phyloP scores from a whole-genome alignment of 2,888 invertebrate species.

The Tenthredo distinguenda region DNA sequence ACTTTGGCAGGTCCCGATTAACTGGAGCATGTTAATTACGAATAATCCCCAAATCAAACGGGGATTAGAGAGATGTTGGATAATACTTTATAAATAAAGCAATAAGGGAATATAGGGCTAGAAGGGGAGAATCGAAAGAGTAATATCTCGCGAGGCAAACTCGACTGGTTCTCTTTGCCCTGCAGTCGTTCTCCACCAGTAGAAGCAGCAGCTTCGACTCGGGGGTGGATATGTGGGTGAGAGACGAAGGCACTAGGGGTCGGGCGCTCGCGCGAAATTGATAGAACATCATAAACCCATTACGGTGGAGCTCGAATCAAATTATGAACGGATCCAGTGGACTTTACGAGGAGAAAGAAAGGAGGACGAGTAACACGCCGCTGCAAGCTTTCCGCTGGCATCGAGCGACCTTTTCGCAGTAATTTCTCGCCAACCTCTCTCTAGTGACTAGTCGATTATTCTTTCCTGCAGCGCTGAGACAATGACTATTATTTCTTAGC shows the following conservation, averaged over 20 bases:
- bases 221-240: constrained; percentile 43
- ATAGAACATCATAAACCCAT: constrained; percentile 69
- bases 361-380: constrained; percentile 50
- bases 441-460: constrained; percentile 51
- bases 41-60: constrained; percentile 26
- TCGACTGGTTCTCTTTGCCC: constrained; percentile 40
- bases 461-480: constrained; percentile 27
- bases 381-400: constrained; percentile 49
- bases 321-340: constrained; percentile 65
- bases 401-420: constrained; percentile 51
- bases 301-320: constrained; percentile 64
- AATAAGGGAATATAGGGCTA: constrained; percentile 10
- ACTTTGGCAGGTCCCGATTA: background rate
- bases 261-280: constrained; percentile 60
- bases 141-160: constrained; percentile 30
- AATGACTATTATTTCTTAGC: constrained; percentile 41
- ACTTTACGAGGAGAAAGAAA: constrained; percentile 59
- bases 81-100: constrained; percentile 44
- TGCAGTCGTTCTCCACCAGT: constrained; percentile 43
- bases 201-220: constrained; percentile 30
- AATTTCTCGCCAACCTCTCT: constrained; percentile 45
- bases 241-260: constrained; percentile 32
- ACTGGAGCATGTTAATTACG: background rate
- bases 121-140: constrained; percentile 35
- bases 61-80: constrained; percentile 25